phyloP scores from a whole-genome alignment of 2,113 vertebrate genomes.

The Alectura lathami region DNA sequence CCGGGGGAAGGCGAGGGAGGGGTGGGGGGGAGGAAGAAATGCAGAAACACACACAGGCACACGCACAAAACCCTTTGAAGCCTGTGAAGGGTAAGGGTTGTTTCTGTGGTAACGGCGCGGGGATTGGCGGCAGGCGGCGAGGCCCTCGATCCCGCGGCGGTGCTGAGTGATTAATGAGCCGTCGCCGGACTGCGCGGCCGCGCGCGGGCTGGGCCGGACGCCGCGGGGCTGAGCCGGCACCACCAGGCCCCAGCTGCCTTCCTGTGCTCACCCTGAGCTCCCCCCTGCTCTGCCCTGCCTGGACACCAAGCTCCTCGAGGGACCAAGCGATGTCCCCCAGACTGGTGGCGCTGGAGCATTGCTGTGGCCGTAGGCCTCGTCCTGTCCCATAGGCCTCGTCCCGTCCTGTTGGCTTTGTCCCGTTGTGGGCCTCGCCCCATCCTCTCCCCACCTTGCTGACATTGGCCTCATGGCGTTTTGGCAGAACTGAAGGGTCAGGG shows the following conservation, averaged over 20 bases:
- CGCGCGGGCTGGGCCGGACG: neutral
- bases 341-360: neutral
- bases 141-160: slow-evolving; percentile 69
- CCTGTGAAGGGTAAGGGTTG: slow-evolving; percentile 81
- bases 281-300: fast-evolving
- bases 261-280: fast-evolving
- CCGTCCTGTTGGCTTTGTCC: neutral
- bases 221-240: neutral
- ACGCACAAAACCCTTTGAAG: slow-evolving; percentile 73
- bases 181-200: slow-evolving; percentile 1
- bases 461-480: fast-evolving
- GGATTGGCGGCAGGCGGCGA: slow-evolving; percentile 68
- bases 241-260: fast-evolving
- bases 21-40: neutral
- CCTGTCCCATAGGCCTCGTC: neutral
- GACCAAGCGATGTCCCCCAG: neutral
- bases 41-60: slow-evolving; percentile 53
- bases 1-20: neutral
- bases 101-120: slow-evolving; percentile 81
- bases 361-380: fast-evolving
- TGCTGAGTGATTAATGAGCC: slow-evolving; percentile 75
- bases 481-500: neutral
- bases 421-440: too few species aligned
- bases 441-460: neutral
- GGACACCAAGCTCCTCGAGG: neutral